Percentiles rank a stretch among this genome's conserved stretches.
Conservation (phyloP, 2,113 vertebrate species). For the Maccullochella peelii region DNA sequence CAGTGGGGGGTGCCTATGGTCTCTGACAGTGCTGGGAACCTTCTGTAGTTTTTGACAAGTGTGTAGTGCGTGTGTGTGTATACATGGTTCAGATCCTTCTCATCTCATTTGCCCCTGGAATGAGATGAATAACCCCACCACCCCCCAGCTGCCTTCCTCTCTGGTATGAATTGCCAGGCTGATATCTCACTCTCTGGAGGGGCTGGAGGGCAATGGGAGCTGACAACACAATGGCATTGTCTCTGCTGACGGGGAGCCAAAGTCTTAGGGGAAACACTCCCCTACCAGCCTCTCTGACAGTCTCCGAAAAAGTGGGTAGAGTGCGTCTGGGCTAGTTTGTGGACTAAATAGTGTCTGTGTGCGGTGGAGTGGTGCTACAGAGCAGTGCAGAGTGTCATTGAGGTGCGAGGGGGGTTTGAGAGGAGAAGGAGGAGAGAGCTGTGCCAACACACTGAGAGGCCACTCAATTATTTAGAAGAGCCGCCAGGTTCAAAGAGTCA, state of each 20-base stretch:
- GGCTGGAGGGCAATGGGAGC: conserved; percentile 65
- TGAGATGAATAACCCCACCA: conserved; percentile 61
- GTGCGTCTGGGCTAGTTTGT: conserved; percentile 27
- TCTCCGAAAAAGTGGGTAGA: background rate
- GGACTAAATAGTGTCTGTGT: conserved; percentile 40
- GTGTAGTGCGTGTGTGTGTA: conserved; percentile 30
- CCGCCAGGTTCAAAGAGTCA: conserved; percentile 68
- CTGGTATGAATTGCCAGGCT: conserved; percentile 68
- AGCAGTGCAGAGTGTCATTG: conserved; percentile 31
- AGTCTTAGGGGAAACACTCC: conserved; percentile 51
- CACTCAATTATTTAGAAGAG: conserved; percentile 73
- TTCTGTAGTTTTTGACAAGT: conserved; percentile 59
- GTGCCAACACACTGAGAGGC: conserved; percentile 66
- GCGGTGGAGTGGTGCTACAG: conserved; percentile 29
- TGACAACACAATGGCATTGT: conserved; percentile 78
- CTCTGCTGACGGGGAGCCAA: conserved; percentile 64
- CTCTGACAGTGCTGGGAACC: conserved; percentile 47
- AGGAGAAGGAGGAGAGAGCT: conserved; percentile 48
- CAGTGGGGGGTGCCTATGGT: conserved; percentile 33
- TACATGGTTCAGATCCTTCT: conserved; percentile 56
- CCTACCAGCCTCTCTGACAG: conserved; percentile 33
- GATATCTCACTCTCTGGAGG: conserved; percentile 68
- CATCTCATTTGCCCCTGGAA: conserved; percentile 68
- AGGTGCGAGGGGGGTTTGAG: conserved; percentile 35
- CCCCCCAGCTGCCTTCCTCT: conserved; percentile 28